Base-by-base conservation (phyloP, 1,140 invertebrate species). In the Nilaparvata lugens region DNA sequence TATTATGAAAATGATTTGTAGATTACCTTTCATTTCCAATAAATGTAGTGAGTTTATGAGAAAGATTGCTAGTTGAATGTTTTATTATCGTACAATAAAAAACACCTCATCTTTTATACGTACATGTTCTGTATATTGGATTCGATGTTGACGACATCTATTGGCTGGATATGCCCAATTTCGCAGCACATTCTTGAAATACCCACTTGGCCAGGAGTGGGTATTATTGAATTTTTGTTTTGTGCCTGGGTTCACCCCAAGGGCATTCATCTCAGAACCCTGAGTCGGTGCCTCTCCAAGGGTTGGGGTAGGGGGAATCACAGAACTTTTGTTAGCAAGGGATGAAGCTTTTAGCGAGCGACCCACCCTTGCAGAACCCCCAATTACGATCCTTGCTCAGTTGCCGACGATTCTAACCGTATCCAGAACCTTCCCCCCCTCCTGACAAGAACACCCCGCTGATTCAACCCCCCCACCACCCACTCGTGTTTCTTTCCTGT, bases 211-310 rank as follows among this genome's bases (percentile, higher is more conserved):
- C 31, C 31, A 35, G 45, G 21, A 48, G 45, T 48, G 45, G 21
- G 45, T 48, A 48, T 48, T 48, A 48, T 48, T 48, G 45, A 48
- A 48, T 48, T 48, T 48, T 48, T 48, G 45, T 48, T 48, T 48
- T 48, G 16, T 48, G 45, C 16, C 5, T 35, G 31, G 45, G 45
- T 48, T 48, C 45, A 35, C 45, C 45, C 45, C 21, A 48, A 23
- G 45, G 45, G 45, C 14, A 48, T 48, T 48, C 45, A 48, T 48
- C 45, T 48, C 16, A 7, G 11, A 19, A 18, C 4, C 45, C 1
- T 48, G 16, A 7, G 5, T 48, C 45, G 16, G 45, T 4, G 14
- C 19, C 42, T 19, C 11, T 45, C 19, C 13, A 11, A 19, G 19
- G 13, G 45, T 5, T 2, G 45, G 9, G 45, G 11, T 40, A 40